Evolutionary conservation across 2,888 invertebrate genomes (phyloP).

Genomic region (Erebia epiphron): DNA sequence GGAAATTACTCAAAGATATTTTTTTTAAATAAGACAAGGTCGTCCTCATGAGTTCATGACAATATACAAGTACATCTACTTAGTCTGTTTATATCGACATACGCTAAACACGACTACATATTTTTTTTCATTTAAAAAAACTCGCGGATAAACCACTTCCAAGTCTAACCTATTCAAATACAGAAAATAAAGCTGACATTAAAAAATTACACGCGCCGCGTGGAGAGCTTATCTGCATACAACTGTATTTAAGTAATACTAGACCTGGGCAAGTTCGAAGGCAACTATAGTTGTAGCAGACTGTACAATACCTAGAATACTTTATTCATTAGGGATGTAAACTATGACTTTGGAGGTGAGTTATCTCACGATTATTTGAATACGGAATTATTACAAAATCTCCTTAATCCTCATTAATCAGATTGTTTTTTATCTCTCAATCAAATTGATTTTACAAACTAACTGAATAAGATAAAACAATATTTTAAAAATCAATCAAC

Average conservation of each 20-base stretch:
- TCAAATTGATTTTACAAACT: neutral
- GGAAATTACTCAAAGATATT: too few relatives aligned
- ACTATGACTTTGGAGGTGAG: neutral
- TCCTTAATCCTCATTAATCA: neutral
- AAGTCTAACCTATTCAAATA: neutral
- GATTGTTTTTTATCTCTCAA: neutral
- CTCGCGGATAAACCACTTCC: neutral
- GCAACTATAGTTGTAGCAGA: neutral
- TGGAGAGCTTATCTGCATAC: neutral
- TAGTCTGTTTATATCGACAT: too few relatives aligned
- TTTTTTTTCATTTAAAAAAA: too few relatives aligned
- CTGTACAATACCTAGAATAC: constrained; percentile 1
- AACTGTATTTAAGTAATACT: too few relatives aligned
- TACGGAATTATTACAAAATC: neutral
- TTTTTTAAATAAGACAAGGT: too few relatives aligned
- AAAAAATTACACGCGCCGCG: neutral
- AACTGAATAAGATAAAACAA: too few relatives aligned
- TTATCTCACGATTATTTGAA: neutral
- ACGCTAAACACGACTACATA: too few relatives aligned
- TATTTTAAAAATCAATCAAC: too few relatives aligned
- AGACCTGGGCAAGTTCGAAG: too few relatives aligned
- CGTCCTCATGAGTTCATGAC: too few relatives aligned
- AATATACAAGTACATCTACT: too few relatives aligned
- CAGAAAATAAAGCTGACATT: neutral
- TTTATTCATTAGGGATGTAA: neutral